These are phyloP conservation scores for Bellardia bayeri DNA, from an alignment of 2,888 invertebrate genomes.

Conservation along the genomic window DNA sequence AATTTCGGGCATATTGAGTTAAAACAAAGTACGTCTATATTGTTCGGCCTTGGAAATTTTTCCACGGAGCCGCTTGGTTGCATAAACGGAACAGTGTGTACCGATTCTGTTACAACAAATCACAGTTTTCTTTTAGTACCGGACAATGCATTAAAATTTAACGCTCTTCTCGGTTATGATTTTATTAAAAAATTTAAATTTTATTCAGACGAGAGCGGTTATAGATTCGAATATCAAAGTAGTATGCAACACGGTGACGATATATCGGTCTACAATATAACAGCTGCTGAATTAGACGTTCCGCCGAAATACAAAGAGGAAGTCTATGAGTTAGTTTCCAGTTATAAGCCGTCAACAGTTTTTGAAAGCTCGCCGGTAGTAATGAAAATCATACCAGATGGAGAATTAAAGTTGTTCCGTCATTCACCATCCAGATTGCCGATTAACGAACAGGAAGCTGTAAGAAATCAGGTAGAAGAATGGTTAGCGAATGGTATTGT, in stretches of 20 bases:
- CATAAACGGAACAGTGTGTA: too few species aligned
- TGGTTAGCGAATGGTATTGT: too few species aligned
- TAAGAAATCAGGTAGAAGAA: slow-evolving; percentile 60
- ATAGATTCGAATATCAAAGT: too few species aligned
- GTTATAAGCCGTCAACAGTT: slow-evolving; percentile 31
- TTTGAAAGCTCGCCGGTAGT: slow-evolving; percentile 53
- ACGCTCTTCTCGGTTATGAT: too few species aligned
- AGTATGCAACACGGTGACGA: too few species aligned
- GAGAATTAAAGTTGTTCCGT: slow-evolving; percentile 43
- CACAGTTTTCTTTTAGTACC: too few species aligned
- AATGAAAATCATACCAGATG: slow-evolving; percentile 64
- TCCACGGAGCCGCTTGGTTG: slow-evolving; percentile 35
- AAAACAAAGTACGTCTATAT: background rate
- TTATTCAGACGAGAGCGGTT: too few species aligned
- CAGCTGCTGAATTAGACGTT: slow-evolving; percentile 24
- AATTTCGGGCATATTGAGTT: background rate
- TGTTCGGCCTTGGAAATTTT: slow-evolving; percentile 57
- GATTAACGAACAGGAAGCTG: slow-evolving; percentile 49
- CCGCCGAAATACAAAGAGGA: background rate
- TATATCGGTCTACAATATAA: too few species aligned
- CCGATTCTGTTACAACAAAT: too few species aligned
- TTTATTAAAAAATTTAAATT: too few species aligned
- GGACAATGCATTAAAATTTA: too few species aligned
- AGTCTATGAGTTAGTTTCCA: slow-evolving; percentile 6
- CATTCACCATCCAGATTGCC: slow-evolving; percentile 40